Base-by-base conservation (phyloP, 2,113 vertebrate genomes). In the Leptosomus discolor region DNA sequence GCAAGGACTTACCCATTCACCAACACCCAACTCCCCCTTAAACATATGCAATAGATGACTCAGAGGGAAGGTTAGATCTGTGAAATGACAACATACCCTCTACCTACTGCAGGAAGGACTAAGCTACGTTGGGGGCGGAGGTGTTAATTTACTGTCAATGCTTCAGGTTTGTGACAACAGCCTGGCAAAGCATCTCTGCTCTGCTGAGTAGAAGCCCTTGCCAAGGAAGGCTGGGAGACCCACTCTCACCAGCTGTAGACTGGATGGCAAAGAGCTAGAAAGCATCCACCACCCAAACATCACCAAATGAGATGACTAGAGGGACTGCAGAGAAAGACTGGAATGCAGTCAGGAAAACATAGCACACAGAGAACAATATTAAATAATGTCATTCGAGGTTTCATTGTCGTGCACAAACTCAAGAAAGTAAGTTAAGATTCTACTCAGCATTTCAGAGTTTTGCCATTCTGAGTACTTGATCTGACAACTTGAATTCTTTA, bases 281-380 rank as follows among this genome's bases (percentile, higher is more conserved):
- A 90, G 57, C 3, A 56, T 12, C 56, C 30, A 46, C 29, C 19
- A 65, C 27, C 3, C 41, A 58, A 53, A 20, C 17, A 73, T 7
- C 50, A 37, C 32, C 0, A 0, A 53, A 16, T 23, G 24, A 86
- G 23, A 57, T 6, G 11, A 32, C 9, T 17, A 46, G 2, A 34
- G 27, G 29, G 22, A 60, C 23, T 79, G 65, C 69, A 79, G 15
- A 56, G 53, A 57, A 88, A 53, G 43, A 34, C 48, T 48, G 32
- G n/a, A 76, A 53, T 12, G 63, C 70, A 65, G 30, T 27, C 61
- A 73, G 61, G 45, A 64, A 85, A 90, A 63, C 14, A 21, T 0
- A 48, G 37, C 6, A 29, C 1, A 1, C 37, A 78, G 22, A 67
- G 24, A 78, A 65, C 24, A 86, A 24, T 2, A 21, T 27, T 22